A percentile compares a stretch with the other conserved stretches of the same genome.
Evolutionary conservation across 2,888 invertebrate species (phyloP).

Genomic region (Hypsopygia costalis): DNA sequence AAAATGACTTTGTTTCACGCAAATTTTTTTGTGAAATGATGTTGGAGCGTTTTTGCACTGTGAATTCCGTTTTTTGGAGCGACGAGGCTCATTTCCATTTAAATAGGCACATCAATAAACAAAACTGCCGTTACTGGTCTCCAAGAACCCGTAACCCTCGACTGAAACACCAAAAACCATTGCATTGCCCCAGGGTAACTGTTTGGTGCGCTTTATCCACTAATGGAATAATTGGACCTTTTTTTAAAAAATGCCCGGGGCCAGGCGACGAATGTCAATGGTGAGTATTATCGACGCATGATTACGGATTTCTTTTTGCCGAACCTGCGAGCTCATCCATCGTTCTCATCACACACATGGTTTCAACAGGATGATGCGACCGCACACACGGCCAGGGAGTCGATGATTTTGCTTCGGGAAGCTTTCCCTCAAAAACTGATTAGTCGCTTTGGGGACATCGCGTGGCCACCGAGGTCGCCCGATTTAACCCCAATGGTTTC

Average conservation of each 20-base stretch:
- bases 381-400: constrained; percentile 11
- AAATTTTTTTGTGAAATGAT: constrained; percentile 19
- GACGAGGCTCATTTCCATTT: constrained; percentile 16
- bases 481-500: constrained; percentile 17
- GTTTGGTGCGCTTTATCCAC: constrained; percentile 23
- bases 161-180: constrained; percentile 20
- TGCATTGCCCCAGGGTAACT: constrained; percentile 21
- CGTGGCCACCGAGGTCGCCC: constrained; percentile 7
- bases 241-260: constrained; percentile 21
- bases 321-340: constrained; percentile 18
- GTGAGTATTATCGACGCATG: constrained; percentile 20
- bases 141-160: constrained; percentile 12
- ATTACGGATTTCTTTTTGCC: constrained; percentile 21
- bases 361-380: constrained; percentile 21
- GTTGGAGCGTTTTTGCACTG: constrained; percentile 19
- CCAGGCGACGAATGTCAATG: constrained; percentile 18
- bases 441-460: constrained; percentile 2
- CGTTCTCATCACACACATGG: constrained; percentile 19
- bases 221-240: constrained; percentile 18
- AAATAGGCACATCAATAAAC: constrained; percentile 12
- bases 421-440: constrained; percentile 1
- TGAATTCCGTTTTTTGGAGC: constrained; percentile 11
- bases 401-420: not conserved
- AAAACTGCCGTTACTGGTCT: constrained; percentile 13
- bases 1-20: constrained; percentile 17